A percentile compares a stretch with the other conserved stretches of the same genome.
These are phyloP conservation scores for Halcyon smyrnensis DNA, from an alignment of 2,797 vertebrate genomes.

Conservation along the genomic window DNA sequence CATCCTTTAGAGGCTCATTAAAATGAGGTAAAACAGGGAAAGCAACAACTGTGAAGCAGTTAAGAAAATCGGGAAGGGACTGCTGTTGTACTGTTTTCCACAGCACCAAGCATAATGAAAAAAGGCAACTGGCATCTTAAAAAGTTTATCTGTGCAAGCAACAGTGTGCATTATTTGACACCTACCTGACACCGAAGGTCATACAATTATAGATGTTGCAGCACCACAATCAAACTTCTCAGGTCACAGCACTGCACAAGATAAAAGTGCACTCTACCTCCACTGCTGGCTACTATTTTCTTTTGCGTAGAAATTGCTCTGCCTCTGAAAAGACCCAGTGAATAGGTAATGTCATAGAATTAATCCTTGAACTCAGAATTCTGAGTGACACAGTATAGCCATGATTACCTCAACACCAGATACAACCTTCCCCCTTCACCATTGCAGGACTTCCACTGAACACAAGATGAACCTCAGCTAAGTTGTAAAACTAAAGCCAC, in stretches of 20 bases:
- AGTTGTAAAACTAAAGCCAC: not conserved
- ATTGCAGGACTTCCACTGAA: not conserved
- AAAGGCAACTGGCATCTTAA: not conserved
- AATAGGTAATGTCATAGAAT: not conserved
- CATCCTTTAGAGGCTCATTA: not conserved
- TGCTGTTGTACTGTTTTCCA: slow-evolving; percentile 7
- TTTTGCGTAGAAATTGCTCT: not conserved
- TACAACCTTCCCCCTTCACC: not conserved
- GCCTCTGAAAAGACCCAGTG: not conserved
- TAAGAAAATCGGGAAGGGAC: slow-evolving; percentile 21
- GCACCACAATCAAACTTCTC: not conserved
- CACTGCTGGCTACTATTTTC: not conserved
- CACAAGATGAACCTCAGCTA: not conserved
- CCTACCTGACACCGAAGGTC: not conserved
- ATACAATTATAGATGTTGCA: rapidly evolving
- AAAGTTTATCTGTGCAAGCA: not conserved
- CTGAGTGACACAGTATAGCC: not conserved
- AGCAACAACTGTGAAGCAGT: not conserved
- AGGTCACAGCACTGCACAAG: not conserved
- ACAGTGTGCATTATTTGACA: not conserved
- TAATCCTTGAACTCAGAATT: not conserved
- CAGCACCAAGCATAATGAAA: not conserved
- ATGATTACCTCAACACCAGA: not conserved
- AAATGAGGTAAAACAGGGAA: not conserved
- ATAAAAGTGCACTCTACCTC: not conserved